Base-by-base conservation (phyloP, 2,888 invertebrate species). In the Nezara viridula region DNA sequence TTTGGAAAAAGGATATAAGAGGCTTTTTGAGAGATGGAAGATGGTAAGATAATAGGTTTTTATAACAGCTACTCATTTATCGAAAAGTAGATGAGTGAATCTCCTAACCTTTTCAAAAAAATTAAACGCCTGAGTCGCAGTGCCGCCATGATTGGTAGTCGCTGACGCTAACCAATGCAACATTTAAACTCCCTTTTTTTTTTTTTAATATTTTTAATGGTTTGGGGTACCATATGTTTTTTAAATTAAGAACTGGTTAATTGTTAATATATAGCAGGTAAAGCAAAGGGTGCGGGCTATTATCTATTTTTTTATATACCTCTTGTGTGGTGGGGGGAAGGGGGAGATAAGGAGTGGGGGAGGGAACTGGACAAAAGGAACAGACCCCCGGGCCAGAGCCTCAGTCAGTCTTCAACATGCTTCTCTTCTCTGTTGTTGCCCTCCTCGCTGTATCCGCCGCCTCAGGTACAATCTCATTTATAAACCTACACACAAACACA, bases 351-450 rank as follows among this genome's bases (percentile, higher is more conserved):
- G n/a, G 44, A 19, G 44, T 40, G 40, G 81, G 81, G 81, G 44
- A 1, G 24, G 44, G 24, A 14, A 21, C 40, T 44, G 24, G 81
- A 81, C 81, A 81, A 81, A 81, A 81, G 81, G 81, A 81, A n/a
- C 81, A 81, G 81, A 44, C 44, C 44, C 40, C 81, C n/a, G 32
- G n/a, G 24, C 44, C 24, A 1, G 9, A 81, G 81, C 81, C 81
- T 81, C 81, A 81, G 81, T 81, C 81, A 44, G 81, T 81, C 81
- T 24, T 40, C 40, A 81, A 81, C 44, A 81, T 81, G 81, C 44
- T 81, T 0, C 44, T 81, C 14, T n/a, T 81, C 3, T 44, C 40
- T 14, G 44, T 81, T 44, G 44, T 81, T 4, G 81, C 44, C 44
- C 81, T 81, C 44, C 81, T 81, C 14, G 81, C 81, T 40, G 40